A percentile compares a stretch with the other conserved stretches of the same genome.
These are phyloP conservation scores for Leptarthrus brevirostris DNA, from an alignment of 2,888 invertebrate species.

Conservation along the genomic window DNA sequence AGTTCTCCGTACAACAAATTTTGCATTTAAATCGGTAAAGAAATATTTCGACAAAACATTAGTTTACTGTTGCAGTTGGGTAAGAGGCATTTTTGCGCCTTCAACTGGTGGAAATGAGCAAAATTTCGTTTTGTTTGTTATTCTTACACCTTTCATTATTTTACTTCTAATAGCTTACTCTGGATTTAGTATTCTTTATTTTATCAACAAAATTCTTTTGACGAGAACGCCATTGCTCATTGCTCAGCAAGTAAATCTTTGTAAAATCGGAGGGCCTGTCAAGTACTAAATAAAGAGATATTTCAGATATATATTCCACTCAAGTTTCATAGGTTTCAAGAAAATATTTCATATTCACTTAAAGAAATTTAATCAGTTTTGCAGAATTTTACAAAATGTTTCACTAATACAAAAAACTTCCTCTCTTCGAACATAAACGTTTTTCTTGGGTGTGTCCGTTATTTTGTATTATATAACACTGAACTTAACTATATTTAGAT, in stretches of 20 bases:
- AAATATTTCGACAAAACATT: conserved; percentile 7
- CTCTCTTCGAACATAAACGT: no score
- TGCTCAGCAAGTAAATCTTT: neutral
- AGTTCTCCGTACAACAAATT: neutral
- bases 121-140: neutral
- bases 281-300: neutral
- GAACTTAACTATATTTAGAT: no score
- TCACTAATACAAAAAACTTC: no score
- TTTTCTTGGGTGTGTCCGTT: no score
- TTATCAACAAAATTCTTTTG: conserved; percentile 27
- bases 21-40: neutral
- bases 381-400: no score
- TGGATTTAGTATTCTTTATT: conserved; percentile 23
- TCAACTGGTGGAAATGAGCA: neutral
- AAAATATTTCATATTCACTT: no score
- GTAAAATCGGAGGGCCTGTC: neutral
- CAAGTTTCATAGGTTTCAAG: no score
- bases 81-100: neutral
- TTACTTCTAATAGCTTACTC: conserved; percentile 19
- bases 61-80: conserved; percentile 20
- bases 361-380: no score
- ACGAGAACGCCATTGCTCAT: neutral
- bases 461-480: no score
- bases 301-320: no score
- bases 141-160: conserved; percentile 27